Base-by-base conservation (phyloP, 2,113 vertebrate genomes). In the Gopherus flavomarginatus region DNA sequence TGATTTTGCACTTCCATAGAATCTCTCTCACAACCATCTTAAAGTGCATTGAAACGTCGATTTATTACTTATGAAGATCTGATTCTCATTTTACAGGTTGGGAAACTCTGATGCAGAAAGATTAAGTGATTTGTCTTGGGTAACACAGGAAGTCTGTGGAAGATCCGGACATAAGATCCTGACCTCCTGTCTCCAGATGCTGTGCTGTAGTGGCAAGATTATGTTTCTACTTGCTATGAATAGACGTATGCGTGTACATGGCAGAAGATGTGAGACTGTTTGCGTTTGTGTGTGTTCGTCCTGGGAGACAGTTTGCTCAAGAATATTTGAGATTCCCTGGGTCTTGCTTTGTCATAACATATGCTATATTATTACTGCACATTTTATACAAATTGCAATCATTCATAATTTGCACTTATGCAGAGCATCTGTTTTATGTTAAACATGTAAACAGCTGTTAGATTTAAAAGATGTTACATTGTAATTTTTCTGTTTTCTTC, bases 21-120 rank as follows among this genome's bases (percentile, higher is more conserved):
- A 24, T 21, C 14, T 8, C 47, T 42, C 31, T 8, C 35, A 29
- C 12, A 8, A 87, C 11, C 31, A 9, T 24, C 38, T 79, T 26
- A 57, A 31, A 50, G 54, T 79, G 56, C 77, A 35, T 10, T 31
- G 29, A 24, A 22, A 11, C 11, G 4, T 0, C 65, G 0, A 1
- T 1, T 4, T 69, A 11, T 1, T 4, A 27, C 2, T 38, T 3
- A 11, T 0, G 42, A 50, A 4, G 17, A 5, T 1, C 16, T 75
- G 3, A 11, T 38, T 53, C 14, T 17, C 2, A 26, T 88, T 85
- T 89, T 47, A 24, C 83, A 47, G 85, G 85, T 22, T 5, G n/a
- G 82, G 50, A 92, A 75, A 52, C 38, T 10, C 56, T 87, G 44
- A 52, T n/a, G 57, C 22, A 4, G 62, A 35, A 27, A 19, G 2